These are phyloP conservation scores for Melinopterus prodromus DNA, from an alignment of 2,888 invertebrate species.

Conservation along the genomic window DNA sequence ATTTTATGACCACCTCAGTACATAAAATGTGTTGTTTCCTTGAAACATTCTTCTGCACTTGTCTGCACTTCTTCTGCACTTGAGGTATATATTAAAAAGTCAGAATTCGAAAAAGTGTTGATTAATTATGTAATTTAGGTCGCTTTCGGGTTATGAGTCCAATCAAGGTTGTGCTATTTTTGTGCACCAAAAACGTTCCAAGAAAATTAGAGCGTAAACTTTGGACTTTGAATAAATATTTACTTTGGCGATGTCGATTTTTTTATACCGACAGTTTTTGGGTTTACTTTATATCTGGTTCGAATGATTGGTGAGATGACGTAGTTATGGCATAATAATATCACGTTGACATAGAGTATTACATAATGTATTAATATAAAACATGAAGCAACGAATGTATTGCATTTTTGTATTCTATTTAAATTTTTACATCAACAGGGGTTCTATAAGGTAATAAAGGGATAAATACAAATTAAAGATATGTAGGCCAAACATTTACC, in stretches of 20 bases:
- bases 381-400: no score
- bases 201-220: background rate
- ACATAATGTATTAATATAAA: no score
- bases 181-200: background rate
- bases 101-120: background rate
- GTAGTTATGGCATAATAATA: background rate
- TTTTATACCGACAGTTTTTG: background rate
- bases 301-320: background rate
- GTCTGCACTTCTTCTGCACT: no score
- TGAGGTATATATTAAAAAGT: background rate
- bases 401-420: no score
- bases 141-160: background rate
- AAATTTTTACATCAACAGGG: no score
- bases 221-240: background rate
- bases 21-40: background rate
- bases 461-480: no score
- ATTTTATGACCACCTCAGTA: background rate
- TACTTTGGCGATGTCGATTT: background rate
- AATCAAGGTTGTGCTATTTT: conserved; percentile 4
- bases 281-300: background rate
- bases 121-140: background rate
- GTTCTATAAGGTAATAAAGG: no score
- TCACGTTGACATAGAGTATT: background rate
- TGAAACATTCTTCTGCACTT: background rate
- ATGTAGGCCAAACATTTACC: no score